phyloP scores from a whole-genome alignment of 2,888 invertebrate species.

The Hemithea aestivaria region DNA sequence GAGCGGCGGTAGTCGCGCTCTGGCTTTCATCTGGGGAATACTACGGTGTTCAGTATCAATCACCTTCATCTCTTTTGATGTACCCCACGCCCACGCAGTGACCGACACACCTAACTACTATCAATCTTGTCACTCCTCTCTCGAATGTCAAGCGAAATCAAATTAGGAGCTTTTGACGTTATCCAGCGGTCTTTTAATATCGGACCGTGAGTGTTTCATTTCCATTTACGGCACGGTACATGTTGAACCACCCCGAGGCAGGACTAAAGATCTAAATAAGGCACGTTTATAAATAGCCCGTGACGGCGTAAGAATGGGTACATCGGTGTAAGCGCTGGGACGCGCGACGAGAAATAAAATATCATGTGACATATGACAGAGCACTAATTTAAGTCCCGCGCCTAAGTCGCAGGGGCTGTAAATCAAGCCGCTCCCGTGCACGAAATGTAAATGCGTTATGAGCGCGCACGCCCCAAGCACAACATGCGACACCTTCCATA shows the following conservation, averaged over 20 bases:
- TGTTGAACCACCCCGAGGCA: slow-evolving; percentile 28
- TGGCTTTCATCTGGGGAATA: slow-evolving; percentile 57
- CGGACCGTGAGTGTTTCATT: slow-evolving; percentile 25
- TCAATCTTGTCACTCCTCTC: slow-evolving; percentile 63
- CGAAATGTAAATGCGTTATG: slow-evolving; percentile 63
- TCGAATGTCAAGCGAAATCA: slow-evolving; percentile 44
- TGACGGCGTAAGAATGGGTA: slow-evolving; percentile 59
- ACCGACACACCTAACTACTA: slow-evolving; percentile 44
- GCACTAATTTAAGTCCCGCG: slow-evolving; percentile 68
- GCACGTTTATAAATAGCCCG: slow-evolving; percentile 65
- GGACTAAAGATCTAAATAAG: slow-evolving; percentile 54
- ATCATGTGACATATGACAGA: slow-evolving; percentile 67
- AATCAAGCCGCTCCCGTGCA: slow-evolving; percentile 70
- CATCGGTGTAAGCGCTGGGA: slow-evolving; percentile 48
- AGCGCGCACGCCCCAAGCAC: slow-evolving; percentile 59
- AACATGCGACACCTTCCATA: slow-evolving; percentile 45
- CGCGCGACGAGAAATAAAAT: slow-evolving; percentile 53
- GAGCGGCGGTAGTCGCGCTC: slow-evolving; percentile 34
- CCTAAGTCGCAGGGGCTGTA: slow-evolving; percentile 54
- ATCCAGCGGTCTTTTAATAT: slow-evolving; percentile 26
- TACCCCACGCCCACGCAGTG: slow-evolving; percentile 45
- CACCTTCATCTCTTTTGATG: slow-evolving; percentile 62
- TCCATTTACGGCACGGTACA: slow-evolving; percentile 28
- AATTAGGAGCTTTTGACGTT: slow-evolving; percentile 30
- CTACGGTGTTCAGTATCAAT: slow-evolving; percentile 49